phyloP scores from a whole-genome alignment of 2,113 vertebrate species.

The Phalacrocorax brasilianus region DNA sequence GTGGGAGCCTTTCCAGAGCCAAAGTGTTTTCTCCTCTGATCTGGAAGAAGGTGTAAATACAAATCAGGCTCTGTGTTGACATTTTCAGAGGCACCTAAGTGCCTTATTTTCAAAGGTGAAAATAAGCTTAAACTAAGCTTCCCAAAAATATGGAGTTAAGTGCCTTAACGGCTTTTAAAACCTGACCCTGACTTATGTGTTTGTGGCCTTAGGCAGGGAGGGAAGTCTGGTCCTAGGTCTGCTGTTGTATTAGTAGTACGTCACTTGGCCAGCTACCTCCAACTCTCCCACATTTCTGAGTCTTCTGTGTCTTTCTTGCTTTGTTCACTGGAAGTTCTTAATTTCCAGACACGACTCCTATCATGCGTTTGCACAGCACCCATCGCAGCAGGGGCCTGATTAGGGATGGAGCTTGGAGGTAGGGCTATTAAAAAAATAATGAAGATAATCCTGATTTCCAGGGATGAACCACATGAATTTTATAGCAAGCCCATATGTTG shows the following conservation, averaged over 20 bases:
- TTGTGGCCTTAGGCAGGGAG: background rate
- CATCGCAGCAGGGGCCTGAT: background rate
- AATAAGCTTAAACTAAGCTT: background rate
- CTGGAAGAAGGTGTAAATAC: background rate
- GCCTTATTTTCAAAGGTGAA: background rate
- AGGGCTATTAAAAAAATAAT: background rate
- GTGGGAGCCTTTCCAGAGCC: slow-evolving; percentile 9
- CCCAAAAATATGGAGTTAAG: background rate
- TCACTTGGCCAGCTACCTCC: background rate
- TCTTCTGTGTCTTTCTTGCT: background rate
- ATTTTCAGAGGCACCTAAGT: background rate
- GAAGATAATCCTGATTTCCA: background rate
- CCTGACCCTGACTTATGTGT: background rate
- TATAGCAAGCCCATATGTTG: background rate
- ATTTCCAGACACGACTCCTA: background rate
- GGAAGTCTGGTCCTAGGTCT: background rate
- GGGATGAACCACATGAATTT: background rate
- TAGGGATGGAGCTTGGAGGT: background rate
- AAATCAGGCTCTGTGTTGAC: background rate
- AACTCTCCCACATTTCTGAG: background rate
- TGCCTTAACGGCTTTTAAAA: background rate
- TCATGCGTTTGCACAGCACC: background rate
- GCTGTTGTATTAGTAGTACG: background rate
- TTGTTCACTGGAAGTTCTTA: background rate
- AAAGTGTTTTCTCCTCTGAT: background rate